Conservation (phyloP, 2,797 vertebrate genomes). For the Smutsia gigantea region DNA sequence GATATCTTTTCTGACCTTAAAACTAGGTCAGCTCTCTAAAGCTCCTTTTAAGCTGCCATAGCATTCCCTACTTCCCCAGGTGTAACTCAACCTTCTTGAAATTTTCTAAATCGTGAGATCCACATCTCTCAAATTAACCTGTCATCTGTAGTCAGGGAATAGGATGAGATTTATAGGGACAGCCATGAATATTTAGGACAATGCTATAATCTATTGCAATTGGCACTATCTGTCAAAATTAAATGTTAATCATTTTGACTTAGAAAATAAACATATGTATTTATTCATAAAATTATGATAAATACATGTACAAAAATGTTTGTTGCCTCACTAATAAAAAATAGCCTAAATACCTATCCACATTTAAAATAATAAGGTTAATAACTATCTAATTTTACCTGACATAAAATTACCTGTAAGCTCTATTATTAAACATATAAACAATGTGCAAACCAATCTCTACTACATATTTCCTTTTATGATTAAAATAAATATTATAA, state of each 20-base stretch:
- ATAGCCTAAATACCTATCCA: not conserved
- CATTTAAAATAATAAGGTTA: not conserved
- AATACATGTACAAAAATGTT: not conserved
- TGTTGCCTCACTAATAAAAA: not conserved
- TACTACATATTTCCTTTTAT: not conserved
- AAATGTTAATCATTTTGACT: not conserved
- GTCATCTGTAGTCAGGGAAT: not conserved
- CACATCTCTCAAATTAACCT: rapidly evolving
- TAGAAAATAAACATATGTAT: not conserved
- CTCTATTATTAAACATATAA: not conserved
- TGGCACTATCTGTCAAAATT: not conserved
- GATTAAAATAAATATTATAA: not conserved
- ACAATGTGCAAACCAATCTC: not conserved
- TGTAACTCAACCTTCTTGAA: not conserved
- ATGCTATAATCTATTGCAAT: not conserved
- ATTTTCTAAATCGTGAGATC: not conserved
- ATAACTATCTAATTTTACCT: not conserved
- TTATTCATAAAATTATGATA: not conserved
- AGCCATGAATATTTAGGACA: not conserved
- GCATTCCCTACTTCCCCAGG: not conserved
- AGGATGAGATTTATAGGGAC: not conserved
- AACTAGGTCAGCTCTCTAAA: not conserved
- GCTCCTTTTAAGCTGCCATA: not conserved
- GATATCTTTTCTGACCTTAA: not conserved
- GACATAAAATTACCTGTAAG: not conserved